phyloP scores from a whole-genome alignment of 2,888 invertebrate species.

The Drosophila colorata region DNA sequence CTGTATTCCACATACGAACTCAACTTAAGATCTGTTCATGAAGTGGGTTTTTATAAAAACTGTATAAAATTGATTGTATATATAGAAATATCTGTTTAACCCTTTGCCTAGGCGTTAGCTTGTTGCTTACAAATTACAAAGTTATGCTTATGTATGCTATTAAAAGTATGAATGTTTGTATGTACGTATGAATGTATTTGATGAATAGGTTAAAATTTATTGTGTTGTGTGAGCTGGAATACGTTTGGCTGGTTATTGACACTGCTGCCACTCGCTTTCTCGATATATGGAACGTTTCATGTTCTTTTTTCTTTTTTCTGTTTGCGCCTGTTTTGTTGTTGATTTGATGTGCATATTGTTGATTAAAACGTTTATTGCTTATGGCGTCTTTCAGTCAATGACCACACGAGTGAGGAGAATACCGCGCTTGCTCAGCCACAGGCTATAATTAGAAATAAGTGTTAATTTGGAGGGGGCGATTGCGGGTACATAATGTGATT shows the following conservation, averaged over 20 bases:
- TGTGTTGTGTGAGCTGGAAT: slow-evolving; percentile 66
- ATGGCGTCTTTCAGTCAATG: slow-evolving; percentile 83
- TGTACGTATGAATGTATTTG: slow-evolving; percentile 23
- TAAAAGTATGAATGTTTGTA: slow-evolving; percentile 37
- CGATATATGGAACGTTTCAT: slow-evolving; percentile 64
- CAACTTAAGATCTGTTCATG: slow-evolving; percentile 13
- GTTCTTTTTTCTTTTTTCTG: slow-evolving; percentile 46
- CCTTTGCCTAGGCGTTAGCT: slow-evolving; percentile 54
- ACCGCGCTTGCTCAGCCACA: slow-evolving; percentile 88
- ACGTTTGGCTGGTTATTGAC: slow-evolving; percentile 68
- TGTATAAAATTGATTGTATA: slow-evolving; percentile 47
- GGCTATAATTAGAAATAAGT: slow-evolving; percentile 85
- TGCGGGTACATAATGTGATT: not conserved
- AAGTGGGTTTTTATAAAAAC: slow-evolving; percentile 40
- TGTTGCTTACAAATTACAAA: slow-evolving; percentile 52
- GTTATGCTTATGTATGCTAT: slow-evolving; percentile 38
- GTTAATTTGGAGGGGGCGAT: not conserved
- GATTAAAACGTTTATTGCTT: slow-evolving; percentile 42
- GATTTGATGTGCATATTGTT: slow-evolving; percentile 54
- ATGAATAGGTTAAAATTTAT: slow-evolving; percentile 36
- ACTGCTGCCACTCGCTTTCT: slow-evolving; percentile 39
- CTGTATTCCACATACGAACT: slow-evolving; percentile 7
- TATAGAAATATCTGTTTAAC: slow-evolving; percentile 59
- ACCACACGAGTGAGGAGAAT: slow-evolving; percentile 85
- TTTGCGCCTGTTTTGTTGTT: slow-evolving; percentile 51